Evolutionary conservation across 1,140 invertebrate species (phyloP), one percentile per base, ranked within the genome.

Genomic region (Rhynchophorus ferrugineus): DNA sequence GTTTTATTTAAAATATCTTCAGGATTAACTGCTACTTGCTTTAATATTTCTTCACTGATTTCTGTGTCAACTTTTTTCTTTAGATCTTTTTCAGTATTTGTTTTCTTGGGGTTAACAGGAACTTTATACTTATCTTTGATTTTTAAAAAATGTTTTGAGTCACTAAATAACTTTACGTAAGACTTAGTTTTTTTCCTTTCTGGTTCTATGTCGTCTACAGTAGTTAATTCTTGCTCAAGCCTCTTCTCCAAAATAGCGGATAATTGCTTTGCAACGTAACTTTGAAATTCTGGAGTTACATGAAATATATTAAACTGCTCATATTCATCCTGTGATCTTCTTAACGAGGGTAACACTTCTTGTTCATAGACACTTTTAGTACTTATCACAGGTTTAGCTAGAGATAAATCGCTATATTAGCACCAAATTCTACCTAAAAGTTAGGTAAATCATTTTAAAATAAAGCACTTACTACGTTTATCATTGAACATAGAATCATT

Each of bases 271-370:
- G 64, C 60, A n/a, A 66, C 58, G 49, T 60, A 54, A 41, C 49
- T 45, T 52, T 53, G 57, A 53, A 64, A 66, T 36, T 62, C 57
- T 16, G 62, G 60, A 3, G 62, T 64, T 38, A 66, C 58, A 37
- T 54, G 47, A 17, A 65, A 56, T 13, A 56, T 34, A 41, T 58
- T 61, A 29, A 60, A 63, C 21, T 63, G 60, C 16, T 60, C 59
- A 37, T 62, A 45, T 20, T 62, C 57, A 21, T 60, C 57, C 38
- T 54, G 53, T 13, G 29, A 38, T 36, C 48, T 54, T 36, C 61
- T 16, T 34, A 60, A 29, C 5, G 61, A 58, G 29, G 54, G 51
- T 7, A 41, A 49, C 1, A 38, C 8, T 38, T 48, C 34, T 46
- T 48, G 41, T 17, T 14, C 36, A 22, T 18, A 33, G 34, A 36